Evolutionary conservation across 2,797 vertebrate genomes (phyloP), one percentile per base, ranked within the genome.

Genomic region (Pseudomugil tenellus): DNA sequence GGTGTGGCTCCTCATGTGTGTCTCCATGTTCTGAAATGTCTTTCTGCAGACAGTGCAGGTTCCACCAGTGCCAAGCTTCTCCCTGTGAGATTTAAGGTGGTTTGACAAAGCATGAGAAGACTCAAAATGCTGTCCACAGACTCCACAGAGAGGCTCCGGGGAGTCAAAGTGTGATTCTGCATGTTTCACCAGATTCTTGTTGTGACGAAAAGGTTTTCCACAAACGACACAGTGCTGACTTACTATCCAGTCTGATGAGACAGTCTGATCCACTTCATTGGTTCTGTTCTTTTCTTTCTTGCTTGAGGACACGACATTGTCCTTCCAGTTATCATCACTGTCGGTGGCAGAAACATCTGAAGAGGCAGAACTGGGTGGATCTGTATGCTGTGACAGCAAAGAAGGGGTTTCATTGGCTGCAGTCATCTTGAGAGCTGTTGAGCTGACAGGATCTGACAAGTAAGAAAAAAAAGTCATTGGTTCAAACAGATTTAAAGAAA

Each of bases 11-110:
- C 80, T 73, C 72, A 76, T 71, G 58, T 87, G 85, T 0, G 66
- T 76, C 65, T 80, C 68, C 65, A 84, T 74, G 67, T 85, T 85
- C 59, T 80, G 83, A 54, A 85, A 85, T 0, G 26, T 74, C 39
- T 67, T 85, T 19, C 78, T 39, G 0, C 82, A 86, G 37, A 88
- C 56, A 0, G 46, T 8, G 19, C 86, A 86, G 0, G 57, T 74
- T 19, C 73, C 29, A 0, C 51, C 7, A 0, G 41, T 7, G 1
- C 31, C 10, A 4, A 23, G 0, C 0, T 28, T 13, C 35, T 75
- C 77, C 68, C 58, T 76, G 58, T 86, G 80, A 13, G 70, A 57
- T 2, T 53, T 55, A 14, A 84, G 72, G 0, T 78, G 82, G 25
- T 71, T 28, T 9, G 41, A 11, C 28, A 80, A 65, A 60, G 31